Conservation (phyloP, 2,797 vertebrate genomes). For the Sebastes iracundus region DNA sequence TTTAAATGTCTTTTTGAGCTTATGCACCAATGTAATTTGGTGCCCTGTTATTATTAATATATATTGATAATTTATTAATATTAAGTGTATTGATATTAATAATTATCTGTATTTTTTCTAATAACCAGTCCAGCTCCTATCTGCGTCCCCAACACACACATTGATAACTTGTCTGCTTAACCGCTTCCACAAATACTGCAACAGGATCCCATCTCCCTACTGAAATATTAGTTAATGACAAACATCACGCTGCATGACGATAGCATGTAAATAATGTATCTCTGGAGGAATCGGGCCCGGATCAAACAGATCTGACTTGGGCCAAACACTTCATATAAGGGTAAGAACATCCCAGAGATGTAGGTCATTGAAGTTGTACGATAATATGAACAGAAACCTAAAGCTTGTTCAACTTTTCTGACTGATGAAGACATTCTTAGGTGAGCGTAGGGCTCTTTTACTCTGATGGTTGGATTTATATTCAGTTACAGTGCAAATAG, state of each 20-base stretch:
- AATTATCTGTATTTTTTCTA: neutral
- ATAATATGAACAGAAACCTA: slow-evolving; percentile 16
- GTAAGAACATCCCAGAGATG: neutral
- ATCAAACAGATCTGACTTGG: no score
- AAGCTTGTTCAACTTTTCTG: neutral
- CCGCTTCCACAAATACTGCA: neutral
- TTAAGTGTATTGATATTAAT: no score
- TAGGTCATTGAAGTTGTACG: neutral
- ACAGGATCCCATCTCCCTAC: neutral
- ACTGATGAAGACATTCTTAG: neutral
- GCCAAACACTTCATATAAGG: neutral
- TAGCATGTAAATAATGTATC: slow-evolving; percentile 40
- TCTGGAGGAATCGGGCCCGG: slow-evolving; percentile 44
- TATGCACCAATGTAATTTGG: neutral
- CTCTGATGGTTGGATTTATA: neutral
- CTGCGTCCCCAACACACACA: no score
- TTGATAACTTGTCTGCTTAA: neutral
- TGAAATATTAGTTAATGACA: slow-evolving; percentile 39
- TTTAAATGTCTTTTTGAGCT: no score
- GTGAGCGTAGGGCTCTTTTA: slow-evolving; percentile 3
- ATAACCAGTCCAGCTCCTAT: neutral
- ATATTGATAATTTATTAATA: no score
- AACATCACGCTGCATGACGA: slow-evolving; percentile 41
- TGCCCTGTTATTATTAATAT: no score
- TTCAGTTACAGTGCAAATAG: neutral